These are phyloP conservation scores for Petrocephalus zakoni DNA, from an alignment of 2,113 vertebrate genomes.

Conservation along the genomic window DNA sequence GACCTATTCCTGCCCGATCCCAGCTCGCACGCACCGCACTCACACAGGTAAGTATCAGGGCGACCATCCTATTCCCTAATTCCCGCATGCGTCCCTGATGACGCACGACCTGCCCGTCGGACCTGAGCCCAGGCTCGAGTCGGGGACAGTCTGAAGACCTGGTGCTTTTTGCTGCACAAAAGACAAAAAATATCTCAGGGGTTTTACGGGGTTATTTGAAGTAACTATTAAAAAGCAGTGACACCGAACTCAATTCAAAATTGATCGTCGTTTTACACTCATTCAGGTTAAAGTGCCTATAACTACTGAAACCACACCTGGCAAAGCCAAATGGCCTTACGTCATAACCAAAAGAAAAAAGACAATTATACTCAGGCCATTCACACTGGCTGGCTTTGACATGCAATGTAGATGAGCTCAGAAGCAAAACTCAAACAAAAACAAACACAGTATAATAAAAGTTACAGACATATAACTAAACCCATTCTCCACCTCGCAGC, in stretches of 20 bases:
- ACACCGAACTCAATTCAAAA: neutral
- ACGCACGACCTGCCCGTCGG: neutral
- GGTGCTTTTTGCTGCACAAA: neutral
- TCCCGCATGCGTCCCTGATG: neutral
- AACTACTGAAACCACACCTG: constrained; percentile 2
- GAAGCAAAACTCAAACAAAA: neutral
- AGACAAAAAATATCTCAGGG: neutral
- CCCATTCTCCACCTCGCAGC: neutral
- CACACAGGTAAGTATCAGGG: neutral
- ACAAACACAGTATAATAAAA: neutral
- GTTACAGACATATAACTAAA: neutral
- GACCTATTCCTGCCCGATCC: too few species aligned
- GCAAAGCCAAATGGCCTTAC: neutral
- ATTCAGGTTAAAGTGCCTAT: neutral
- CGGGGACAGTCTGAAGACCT: neutral
- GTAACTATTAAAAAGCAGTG: neutral
- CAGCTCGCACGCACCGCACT: too few species aligned
- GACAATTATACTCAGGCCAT: neutral
- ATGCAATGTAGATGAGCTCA: neutral
- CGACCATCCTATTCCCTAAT: neutral
- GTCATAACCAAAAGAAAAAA: neutral
- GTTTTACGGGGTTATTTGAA: neutral
- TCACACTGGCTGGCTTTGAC: neutral
- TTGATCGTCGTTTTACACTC: neutral
- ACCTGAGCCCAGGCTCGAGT: neutral